A percentile compares a stretch with the other conserved stretches of the same genome.
These are phyloP conservation scores for Emesis furor DNA, from an alignment of 2,888 invertebrate species.

Conservation along the genomic window DNA sequence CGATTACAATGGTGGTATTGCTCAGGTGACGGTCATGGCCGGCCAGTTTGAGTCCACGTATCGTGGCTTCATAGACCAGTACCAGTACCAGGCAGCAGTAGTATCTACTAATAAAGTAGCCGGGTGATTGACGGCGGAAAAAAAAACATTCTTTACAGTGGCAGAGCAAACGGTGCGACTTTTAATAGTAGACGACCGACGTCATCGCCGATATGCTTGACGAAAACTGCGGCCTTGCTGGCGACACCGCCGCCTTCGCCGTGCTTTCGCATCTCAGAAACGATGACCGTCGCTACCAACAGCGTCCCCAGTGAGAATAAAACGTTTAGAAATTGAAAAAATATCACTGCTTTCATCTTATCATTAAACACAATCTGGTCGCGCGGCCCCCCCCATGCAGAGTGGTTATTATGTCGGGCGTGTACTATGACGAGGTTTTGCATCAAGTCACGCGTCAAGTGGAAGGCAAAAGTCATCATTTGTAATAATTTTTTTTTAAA, in stretches of 20 bases:
- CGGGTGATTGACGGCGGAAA: background rate
- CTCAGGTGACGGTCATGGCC: too few relatives aligned
- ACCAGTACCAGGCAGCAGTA: too few relatives aligned
- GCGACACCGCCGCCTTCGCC: background rate
- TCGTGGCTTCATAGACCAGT: too few relatives aligned
- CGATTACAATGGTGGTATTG: too few relatives aligned
- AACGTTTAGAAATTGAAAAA: constrained; percentile 24
- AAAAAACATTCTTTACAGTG: constrained; percentile 4
- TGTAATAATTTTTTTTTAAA: too few relatives aligned
- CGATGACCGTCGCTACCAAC: constrained; percentile 17
- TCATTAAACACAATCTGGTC: too few relatives aligned
- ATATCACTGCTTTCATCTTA: constrained; percentile 26
- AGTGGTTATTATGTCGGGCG: too few relatives aligned
- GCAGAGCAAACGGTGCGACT: constrained; percentile 20
- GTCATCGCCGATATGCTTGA: background rate
- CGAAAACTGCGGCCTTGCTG: constrained; percentile 1
- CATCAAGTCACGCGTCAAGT: too few relatives aligned
- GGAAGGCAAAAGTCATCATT: too few relatives aligned
- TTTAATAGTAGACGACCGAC: constrained; percentile 18
- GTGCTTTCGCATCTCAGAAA: background rate
- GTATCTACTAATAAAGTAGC: too few relatives aligned
- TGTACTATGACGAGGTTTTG: too few relatives aligned
- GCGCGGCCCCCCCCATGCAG: background rate
- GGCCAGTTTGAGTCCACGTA: too few relatives aligned
- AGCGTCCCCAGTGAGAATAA: constrained; percentile 20